Base-by-base conservation (phyloP, 1,140 invertebrate genomes). In the Medauroidea extradentata region DNA sequence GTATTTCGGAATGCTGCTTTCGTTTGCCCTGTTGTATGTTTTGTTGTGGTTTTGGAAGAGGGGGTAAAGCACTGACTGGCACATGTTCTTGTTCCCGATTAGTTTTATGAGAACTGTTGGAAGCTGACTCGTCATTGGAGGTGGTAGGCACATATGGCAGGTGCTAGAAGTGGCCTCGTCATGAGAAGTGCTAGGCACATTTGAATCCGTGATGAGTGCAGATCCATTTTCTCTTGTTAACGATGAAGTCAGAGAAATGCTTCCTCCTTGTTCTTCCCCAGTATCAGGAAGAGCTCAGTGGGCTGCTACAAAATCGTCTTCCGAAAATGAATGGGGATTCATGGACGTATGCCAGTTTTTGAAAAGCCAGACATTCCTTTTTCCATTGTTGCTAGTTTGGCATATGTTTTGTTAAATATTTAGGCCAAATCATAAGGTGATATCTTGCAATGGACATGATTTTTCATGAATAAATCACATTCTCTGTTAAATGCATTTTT, bases 401-500 rank as follows among this genome's bases (percentile, higher is more conserved):
- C 39, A 64, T 62, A 75, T 48, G 70, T 69, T 70, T 71, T 71
- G 39, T 57, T 71, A n/a, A 73, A 59, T 49, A 72, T 59, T 21
- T 61, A 60, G 16, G 71, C 68, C 50, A 73, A 52, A 44, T 73
- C 68, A 38, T 72, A 67, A 50, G 59, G 68, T 34, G 70, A 71
- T 56, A 73, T 71, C 54, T 68, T 72, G 62, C 63, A 41, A 43
- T 27, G 38, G 13, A 43, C 53, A 59, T 65, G 60, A 25, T 49
- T 64, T 59, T 68, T 67, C 49, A 72, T 57, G 61, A 64, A 72
- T 19, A 64, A 56, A 39, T 73, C 64, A 53, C 69, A 73, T 60
- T 74, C 70, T 57, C 69, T 64, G 58, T 71, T 69, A 53, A 73
- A 78, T 21, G 70, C 65, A 7, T 29, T 65, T 67, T 79, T 79